A percentile compares a stretch with the other conserved stretches of the same genome.
Conservation (phyloP, 2,797 vertebrate genomes). For the Semaprochilodus insignis region DNA sequence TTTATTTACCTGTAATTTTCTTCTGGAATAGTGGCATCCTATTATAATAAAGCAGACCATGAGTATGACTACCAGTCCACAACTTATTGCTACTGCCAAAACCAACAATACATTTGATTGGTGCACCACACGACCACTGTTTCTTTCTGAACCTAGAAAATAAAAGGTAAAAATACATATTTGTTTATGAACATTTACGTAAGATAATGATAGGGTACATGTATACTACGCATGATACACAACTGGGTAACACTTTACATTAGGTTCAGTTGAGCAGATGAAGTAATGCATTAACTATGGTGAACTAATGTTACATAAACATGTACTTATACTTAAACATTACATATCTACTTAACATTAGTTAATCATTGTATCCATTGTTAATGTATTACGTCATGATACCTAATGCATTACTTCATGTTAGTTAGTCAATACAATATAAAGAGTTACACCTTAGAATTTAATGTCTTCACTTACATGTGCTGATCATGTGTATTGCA, state of each 20-base stretch:
- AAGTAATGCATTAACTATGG: no score
- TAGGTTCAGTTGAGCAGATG: no score
- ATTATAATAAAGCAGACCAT: background rate
- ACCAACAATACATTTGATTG: fast-evolving
- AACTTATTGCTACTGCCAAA: background rate
- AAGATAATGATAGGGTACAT: background rate
- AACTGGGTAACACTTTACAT: no score
- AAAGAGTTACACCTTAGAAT: no score
- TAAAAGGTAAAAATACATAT: background rate
- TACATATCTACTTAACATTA: no score
- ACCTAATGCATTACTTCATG: no score
- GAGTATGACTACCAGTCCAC: background rate
- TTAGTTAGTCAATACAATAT: no score
- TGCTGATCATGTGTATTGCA: background rate
- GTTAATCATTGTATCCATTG: no score
- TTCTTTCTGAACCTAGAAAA: slow-evolving; percentile 25
- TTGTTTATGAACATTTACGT: background rate
- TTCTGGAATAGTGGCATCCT: background rate
- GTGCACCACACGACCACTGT: fast-evolving
- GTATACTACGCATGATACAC: no score
- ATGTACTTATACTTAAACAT: no score
- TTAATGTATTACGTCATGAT: no score
- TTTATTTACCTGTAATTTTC: slow-evolving; percentile 27
- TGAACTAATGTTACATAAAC: no score
- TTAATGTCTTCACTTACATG: slow-evolving; percentile 25